Percentiles rank a stretch among this genome's conserved stretches.
phyloP scores from a whole-genome alignment of 2,797 vertebrate species.

The Rhynchonycteris naso region DNA sequence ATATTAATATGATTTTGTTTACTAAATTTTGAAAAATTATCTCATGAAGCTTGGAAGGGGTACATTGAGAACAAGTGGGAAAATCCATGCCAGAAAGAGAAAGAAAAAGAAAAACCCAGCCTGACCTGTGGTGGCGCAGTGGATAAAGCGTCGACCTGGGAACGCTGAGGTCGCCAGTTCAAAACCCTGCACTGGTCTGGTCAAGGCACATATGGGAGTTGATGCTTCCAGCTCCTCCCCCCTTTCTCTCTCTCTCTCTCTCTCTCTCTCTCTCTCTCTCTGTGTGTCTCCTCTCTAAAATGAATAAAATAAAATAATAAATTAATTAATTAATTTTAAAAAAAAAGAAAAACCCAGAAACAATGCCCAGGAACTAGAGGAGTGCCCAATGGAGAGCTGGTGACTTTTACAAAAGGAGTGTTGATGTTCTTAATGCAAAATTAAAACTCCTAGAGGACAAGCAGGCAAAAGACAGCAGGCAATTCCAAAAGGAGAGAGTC shows the following conservation, averaged over 20 bases:
- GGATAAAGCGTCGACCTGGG: no score
- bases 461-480: not conserved
- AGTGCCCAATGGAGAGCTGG: fast-evolving
- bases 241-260: no score
- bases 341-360: not conserved
- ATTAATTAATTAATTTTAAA: no score
- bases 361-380: not conserved
- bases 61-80: not conserved
- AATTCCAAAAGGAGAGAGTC: not conserved
- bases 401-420: not conserved
- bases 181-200: no score
- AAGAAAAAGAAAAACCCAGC: not conserved
- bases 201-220: no score
- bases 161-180: no score
- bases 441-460: not conserved
- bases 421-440: not conserved
- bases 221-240: no score
- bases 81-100: not conserved
- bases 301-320: no score
- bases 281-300: no score
- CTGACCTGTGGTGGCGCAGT: no score
- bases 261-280: no score
- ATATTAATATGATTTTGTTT: not conserved
- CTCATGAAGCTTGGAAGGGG: not conserved
- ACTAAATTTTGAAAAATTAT: not conserved